Conservation (phyloP, 2,797 vertebrate species). For the Myiotriccus ornatus region DNA sequence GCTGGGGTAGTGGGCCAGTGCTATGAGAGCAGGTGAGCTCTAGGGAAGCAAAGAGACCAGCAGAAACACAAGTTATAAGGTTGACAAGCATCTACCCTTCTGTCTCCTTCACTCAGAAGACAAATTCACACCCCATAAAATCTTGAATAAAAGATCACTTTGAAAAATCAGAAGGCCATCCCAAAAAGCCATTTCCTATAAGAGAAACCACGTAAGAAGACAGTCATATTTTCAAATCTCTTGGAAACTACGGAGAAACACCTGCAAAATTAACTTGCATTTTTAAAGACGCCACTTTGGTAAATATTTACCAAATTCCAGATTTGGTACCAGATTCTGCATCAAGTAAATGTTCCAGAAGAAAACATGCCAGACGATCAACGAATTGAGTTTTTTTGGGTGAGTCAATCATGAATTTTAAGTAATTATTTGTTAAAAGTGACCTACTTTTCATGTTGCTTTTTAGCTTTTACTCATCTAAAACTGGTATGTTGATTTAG, state of each 20-base stretch:
- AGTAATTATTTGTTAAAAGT: background rate
- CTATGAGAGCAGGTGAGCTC: background rate
- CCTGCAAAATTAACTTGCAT: background rate
- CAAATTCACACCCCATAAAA: background rate
- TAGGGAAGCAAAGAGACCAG: background rate
- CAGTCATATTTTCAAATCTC: background rate
- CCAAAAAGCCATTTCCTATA: background rate
- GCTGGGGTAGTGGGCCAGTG: background rate
- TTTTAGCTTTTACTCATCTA: background rate
- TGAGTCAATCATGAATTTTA: background rate
- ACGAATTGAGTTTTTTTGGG: background rate
- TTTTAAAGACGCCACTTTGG: background rate
- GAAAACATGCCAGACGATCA: background rate
- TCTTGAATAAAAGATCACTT: background rate
- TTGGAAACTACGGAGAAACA: background rate
- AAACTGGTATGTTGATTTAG: background rate
- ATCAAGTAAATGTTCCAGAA: background rate
- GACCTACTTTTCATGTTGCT: background rate
- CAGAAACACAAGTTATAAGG: background rate
- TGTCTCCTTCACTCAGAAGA: background rate
- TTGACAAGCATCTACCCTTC: background rate
- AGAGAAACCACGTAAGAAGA: background rate
- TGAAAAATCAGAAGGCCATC: background rate
- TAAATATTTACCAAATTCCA: background rate
- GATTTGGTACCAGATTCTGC: background rate